A percentile compares a stretch with the other conserved stretches of the same genome.
These are phyloP conservation scores for Scolopax mira DNA, from an alignment of 2,113 vertebrate species.

Conservation along the genomic window DNA sequence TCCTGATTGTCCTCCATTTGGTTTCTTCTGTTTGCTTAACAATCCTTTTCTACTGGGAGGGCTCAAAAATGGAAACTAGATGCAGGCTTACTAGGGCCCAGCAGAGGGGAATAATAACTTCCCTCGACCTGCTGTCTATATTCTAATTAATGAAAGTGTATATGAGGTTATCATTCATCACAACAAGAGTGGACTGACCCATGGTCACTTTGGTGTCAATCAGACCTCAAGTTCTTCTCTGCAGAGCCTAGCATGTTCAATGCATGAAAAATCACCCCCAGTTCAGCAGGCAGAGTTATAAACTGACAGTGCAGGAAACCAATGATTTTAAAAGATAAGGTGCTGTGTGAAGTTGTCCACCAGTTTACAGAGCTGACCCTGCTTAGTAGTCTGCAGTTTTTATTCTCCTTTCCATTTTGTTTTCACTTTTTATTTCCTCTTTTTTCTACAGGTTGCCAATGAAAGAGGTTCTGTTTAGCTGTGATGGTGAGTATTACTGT, in stretches of 20 bases:
- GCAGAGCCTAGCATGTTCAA: too few relatives aligned
- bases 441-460: not conserved
- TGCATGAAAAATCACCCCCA: not conserved
- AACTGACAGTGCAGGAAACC: not conserved
- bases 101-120: not conserved
- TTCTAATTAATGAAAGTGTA: not conserved
- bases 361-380: not conserved
- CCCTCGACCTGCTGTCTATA: not conserved
- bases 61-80: not conserved
- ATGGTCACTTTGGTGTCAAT: not conserved
- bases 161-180: not conserved
- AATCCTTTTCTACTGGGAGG: not conserved
- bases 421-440: not conserved
- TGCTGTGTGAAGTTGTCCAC: not conserved
- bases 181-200: not conserved
- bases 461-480: conserved; percentile 39
- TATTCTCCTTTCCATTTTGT: not conserved
- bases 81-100: not conserved
- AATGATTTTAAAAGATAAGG: not conserved
- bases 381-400: not conserved
- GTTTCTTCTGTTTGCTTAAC: not conserved
- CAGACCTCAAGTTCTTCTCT: not conserved
- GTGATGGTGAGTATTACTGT: not conserved
- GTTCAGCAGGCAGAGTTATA: not conserved
- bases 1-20: not conserved